These are phyloP conservation scores for Austrofundulus limnaeus DNA, from an alignment of 2,113 vertebrate genomes.

Conservation along the genomic window DNA sequence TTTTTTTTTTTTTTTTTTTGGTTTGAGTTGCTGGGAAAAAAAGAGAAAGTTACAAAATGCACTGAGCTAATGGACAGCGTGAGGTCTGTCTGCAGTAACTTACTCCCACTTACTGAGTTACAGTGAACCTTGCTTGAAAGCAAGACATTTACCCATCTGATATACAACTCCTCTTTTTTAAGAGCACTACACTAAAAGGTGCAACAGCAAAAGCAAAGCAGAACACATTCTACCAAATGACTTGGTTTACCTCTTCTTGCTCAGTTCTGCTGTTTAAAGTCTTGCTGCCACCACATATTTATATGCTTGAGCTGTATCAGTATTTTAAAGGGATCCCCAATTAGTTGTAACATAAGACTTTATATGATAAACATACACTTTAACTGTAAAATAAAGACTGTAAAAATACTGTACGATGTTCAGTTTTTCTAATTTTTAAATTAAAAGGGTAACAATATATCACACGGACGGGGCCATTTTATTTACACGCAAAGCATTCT, in stretches of 20 bases:
- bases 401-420: too few relatives aligned
- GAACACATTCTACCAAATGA: not conserved
- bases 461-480: too few relatives aligned
- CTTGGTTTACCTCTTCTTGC: not conserved
- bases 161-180: constrained; percentile 6
- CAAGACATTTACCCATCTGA: constrained; percentile 3
- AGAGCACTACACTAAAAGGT: constrained; percentile 17
- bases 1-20: too few relatives aligned
- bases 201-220: constrained; percentile 10
- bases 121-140: not conserved
- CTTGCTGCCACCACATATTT: constrained; percentile 35
- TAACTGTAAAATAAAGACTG: too few relatives aligned
- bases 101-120: not conserved
- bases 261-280: not conserved
- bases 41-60: constrained; percentile 20
- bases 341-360: too few relatives aligned
- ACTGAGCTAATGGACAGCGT: constrained; percentile 2
- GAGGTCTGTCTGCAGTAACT: not conserved
- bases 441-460: too few relatives aligned
- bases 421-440: too few relatives aligned
- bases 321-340: too few relatives aligned
- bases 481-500: too few relatives aligned
- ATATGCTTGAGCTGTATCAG: constrained; percentile 13
- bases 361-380: too few relatives aligned
- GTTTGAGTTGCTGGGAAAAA: not conserved